Percentiles rank a stretch among this genome's conserved stretches.
These are phyloP conservation scores for Agelastica alni DNA, from an alignment of 2,888 invertebrate species.

Conservation along the genomic window DNA sequence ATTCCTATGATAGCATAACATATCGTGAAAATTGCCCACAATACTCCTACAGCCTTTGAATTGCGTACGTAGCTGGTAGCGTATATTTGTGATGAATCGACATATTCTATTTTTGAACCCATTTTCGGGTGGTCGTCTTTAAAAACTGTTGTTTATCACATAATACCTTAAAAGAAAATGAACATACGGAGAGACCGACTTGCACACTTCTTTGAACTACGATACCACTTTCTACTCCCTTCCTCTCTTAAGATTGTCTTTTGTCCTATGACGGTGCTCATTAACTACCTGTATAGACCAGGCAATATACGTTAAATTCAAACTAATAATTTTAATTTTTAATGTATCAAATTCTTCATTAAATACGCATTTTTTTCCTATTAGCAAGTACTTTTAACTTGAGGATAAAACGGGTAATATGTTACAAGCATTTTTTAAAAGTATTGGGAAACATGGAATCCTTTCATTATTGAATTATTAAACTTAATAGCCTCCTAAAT, in stretches of 20 bases:
- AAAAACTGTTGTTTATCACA: constrained; percentile 2
- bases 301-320: background rate
- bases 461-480: too few relatives aligned
- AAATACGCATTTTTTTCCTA: too few relatives aligned
- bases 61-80: constrained; percentile 89
- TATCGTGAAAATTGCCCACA: constrained; percentile 97
- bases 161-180: constrained; percentile 7
- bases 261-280: constrained; percentile 6
- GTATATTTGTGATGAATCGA: constrained; percentile 87
- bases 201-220: constrained; percentile 14
- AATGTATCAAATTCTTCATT: too few relatives aligned
- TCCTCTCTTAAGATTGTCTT: constrained; percentile 16
- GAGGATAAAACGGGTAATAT: too few relatives aligned
- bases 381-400: too few relatives aligned
- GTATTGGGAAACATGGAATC: too few relatives aligned
- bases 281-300: background rate
- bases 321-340: too few relatives aligned
- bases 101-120: constrained; percentile 92
- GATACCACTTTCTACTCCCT: constrained; percentile 30
- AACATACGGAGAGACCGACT: constrained; percentile 18
- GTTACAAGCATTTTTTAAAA: too few relatives aligned
- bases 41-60: constrained; percentile 92
- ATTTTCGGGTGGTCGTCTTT: constrained; percentile 55
- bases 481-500: too few relatives aligned
- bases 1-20: constrained; percentile 95